Conservation (phyloP, 2,113 vertebrate genomes). For the Callipepla californica region DNA sequence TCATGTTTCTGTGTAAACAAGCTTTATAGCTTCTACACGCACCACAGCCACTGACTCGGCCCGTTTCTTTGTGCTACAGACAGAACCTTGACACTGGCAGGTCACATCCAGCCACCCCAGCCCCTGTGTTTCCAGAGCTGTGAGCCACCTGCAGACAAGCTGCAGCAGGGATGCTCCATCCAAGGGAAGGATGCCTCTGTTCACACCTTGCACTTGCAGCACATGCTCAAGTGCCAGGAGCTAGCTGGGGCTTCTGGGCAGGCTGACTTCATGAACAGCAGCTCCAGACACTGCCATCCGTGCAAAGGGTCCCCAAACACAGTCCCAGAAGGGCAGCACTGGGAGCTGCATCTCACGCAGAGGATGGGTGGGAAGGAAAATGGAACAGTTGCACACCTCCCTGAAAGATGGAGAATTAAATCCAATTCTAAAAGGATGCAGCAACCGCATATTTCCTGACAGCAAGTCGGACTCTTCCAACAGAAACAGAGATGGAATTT, state of each 20-base stretch:
- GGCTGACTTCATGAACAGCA: slow-evolving; percentile 12
- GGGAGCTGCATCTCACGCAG: neutral
- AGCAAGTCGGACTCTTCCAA: slow-evolving; percentile 34
- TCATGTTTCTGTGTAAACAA: neutral
- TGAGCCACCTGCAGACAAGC: neutral
- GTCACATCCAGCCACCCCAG: neutral
- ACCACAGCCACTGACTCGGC: neutral
- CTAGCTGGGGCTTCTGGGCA: neutral
- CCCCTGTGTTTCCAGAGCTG: slow-evolving; percentile 30
- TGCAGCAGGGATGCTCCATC: neutral
- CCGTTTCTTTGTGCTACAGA: slow-evolving; percentile 14
- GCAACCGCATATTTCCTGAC: slow-evolving; percentile 39
- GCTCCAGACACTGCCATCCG: neutral
- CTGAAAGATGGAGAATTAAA: neutral
- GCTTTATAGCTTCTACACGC: neutral
- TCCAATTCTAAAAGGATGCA: neutral
- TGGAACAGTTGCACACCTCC: neutral
- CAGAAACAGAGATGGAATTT: slow-evolving; percentile 68
- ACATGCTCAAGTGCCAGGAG: neutral
- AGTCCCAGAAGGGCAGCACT: neutral
- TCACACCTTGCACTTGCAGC: neutral
- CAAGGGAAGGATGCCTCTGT: neutral
- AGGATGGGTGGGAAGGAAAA: neutral
- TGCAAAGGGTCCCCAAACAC: neutral
- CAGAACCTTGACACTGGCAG: neutral